phyloP scores from a whole-genome alignment of 2,113 vertebrate genomes.

The Chaetodon trifascialis region DNA sequence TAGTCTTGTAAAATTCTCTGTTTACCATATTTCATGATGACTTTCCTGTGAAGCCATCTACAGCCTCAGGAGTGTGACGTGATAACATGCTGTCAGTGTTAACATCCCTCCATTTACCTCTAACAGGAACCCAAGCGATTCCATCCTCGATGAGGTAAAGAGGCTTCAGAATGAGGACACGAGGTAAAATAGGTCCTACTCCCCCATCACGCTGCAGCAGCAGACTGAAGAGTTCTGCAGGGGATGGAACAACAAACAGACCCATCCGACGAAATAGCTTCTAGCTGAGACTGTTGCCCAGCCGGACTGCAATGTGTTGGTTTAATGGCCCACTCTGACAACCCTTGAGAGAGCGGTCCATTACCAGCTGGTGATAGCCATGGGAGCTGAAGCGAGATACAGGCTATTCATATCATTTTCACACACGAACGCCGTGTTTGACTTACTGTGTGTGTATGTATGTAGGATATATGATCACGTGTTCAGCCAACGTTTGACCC shows the following conservation, averaged over 20 bases:
- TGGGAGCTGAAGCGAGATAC: background rate
- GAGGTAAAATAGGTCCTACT: constrained; percentile 3
- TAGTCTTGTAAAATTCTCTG: background rate
- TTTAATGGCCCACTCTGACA: constrained; percentile 35
- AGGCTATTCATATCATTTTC: background rate
- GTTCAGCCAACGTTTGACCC: background rate
- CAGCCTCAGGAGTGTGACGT: background rate
- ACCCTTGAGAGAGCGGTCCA: constrained; percentile 29
- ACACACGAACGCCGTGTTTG: background rate
- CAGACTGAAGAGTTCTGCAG: constrained; percentile 26
- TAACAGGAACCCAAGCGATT: constrained; percentile 4
- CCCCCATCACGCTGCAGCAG: constrained; percentile 8
- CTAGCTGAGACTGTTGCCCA: constrained; percentile 41
- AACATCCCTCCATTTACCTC: background rate
- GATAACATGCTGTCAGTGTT: background rate
- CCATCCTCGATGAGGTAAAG: background rate
- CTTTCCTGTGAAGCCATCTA: background rate
- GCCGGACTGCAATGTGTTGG: constrained; percentile 25
- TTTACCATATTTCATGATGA: background rate
- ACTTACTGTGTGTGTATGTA: background rate
- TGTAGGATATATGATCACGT: background rate
- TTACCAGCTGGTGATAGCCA: constrained; percentile 24
- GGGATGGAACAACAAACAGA: constrained; percentile 62
- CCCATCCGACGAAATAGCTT: constrained; percentile 59
- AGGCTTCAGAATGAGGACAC: constrained; percentile 12